Evolutionary conservation across 2,113 vertebrate species (phyloP), one percentile per base, ranked within the genome.

Genomic region (Neodon shergylaensis): DNA sequence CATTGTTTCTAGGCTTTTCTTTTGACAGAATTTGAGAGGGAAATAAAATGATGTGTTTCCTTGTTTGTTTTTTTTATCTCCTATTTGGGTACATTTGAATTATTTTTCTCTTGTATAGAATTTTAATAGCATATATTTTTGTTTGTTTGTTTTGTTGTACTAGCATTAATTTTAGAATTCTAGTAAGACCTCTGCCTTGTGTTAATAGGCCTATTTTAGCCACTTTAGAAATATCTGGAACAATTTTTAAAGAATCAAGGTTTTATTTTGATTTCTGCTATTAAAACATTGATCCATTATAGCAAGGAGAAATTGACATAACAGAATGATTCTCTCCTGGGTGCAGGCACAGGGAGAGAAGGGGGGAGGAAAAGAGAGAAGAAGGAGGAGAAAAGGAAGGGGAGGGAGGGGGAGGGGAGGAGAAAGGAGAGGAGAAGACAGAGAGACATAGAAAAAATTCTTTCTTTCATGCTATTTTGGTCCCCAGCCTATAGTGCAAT

Each of bases 1-100:
- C 8, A 52, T 89, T 96, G 24, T 88, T n/a, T 94, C n/a, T 61
- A 65, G 52, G 61, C 7, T 28, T 95, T 95, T 89, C 44, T 63
- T 52, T 16, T 21, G 28, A 21, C 26, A 66, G 21, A 92, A 90
- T 77, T 82, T 24, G n/a, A 52, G 44, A 4, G 36, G 26, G 4
- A 36, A 36, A 73, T 31, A n/a, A 70, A 44, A 77, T 42, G 12
- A 22, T 58, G 19, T 82, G 58, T 76, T 33, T 81, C 72, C 4
- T 66, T 90, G 11, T 70, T 86, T 49, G 47, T 52, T 52, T 54
- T 54, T 58, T 73, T 68, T 61, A 76, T 8, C 21, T 72, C 21
- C 42, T 76, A 5, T 91, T 4, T 58, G 36, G 5, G 66, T 79
- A 76, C 52, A 19, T 72, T 94, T 93, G 58, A 91, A 76, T 82